Evolutionary conservation across 2,888 invertebrate genomes (phyloP).

Genomic region (Metellina segmentata): DNA sequence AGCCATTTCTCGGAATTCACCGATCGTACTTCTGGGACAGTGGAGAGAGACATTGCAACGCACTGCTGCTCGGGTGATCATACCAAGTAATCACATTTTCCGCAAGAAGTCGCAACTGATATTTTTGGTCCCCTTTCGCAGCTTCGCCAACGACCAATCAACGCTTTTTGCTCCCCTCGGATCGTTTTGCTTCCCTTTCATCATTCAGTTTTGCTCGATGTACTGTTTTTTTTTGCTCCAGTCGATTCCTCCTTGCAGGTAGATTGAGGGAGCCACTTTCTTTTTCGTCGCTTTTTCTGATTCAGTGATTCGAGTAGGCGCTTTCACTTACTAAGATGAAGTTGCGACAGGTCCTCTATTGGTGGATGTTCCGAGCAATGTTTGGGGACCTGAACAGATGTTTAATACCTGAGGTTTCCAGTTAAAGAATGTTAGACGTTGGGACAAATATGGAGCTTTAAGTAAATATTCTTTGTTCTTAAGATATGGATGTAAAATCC

Average conservation of each 20-base stretch:
- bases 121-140: conserved; percentile 29
- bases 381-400: too few species aligned
- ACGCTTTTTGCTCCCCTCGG: conserved; percentile 35
- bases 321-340: conserved; percentile 5
- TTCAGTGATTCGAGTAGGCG: neutral
- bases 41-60: neutral
- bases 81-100: conserved; percentile 43
- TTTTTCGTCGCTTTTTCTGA: neutral
- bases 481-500: too few species aligned
- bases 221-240: neutral
- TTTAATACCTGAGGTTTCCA: too few species aligned
- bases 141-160: conserved; percentile 32
- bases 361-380: too few species aligned
- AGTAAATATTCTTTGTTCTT: too few species aligned
- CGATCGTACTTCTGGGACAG: conserved; percentile 21
- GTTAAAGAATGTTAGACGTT: too few species aligned
- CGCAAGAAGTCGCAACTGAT: conserved; percentile 17
- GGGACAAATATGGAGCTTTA: too few species aligned
- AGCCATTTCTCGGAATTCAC: conserved; percentile 11
- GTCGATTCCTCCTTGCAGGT: neutral
- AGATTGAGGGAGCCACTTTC: neutral
- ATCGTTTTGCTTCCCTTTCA: conserved; percentile 26
- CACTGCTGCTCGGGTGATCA: conserved; percentile 10
- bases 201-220: neutral
- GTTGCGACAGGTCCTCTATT: too few species aligned